A percentile compares a stretch with the other conserved stretches of the same genome.
These are phyloP conservation scores for Lithophane ornitopus DNA, from an alignment of 2,888 invertebrate species.

Conservation along the genomic window DNA sequence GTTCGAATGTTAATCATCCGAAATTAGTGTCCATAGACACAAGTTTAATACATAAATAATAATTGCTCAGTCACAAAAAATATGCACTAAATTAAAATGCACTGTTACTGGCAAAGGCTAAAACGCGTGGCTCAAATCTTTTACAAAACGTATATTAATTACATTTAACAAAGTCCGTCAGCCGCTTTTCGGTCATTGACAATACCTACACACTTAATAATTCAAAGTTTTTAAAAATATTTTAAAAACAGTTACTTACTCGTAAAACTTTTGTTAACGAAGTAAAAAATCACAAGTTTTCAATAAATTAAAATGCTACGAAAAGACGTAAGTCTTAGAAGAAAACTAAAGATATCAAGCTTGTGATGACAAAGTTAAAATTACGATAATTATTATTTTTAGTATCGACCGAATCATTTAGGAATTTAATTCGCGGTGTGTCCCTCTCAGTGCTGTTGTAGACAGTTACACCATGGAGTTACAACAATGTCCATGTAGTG, in stretches of 20 bases:
- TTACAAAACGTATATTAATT: slow-evolving; percentile 74
- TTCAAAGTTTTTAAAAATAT: slow-evolving; percentile 61
- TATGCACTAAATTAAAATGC: slow-evolving; percentile 84
- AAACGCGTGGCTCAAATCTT: slow-evolving; percentile 65
- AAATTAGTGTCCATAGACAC: slow-evolving; percentile 44
- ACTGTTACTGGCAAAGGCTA: slow-evolving; percentile 85
- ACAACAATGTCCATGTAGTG: slow-evolving; percentile 33
- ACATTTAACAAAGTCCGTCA: slow-evolving; percentile 72
- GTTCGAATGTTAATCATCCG: slow-evolving; percentile 56
- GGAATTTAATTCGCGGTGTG: slow-evolving; percentile 54
- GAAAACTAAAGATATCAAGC: slow-evolving; percentile 53
- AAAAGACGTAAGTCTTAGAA: slow-evolving; percentile 63
- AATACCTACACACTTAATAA: slow-evolving; percentile 53
- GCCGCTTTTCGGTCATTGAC: slow-evolving; percentile 55
- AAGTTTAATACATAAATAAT: slow-evolving; percentile 62
- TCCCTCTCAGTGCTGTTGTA: slow-evolving; percentile 20
- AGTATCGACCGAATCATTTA: slow-evolving; percentile 57
- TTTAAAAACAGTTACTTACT: slow-evolving; percentile 54
- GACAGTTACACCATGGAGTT: slow-evolving; percentile 27
- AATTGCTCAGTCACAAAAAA: slow-evolving; percentile 78
- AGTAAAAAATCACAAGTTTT: slow-evolving; percentile 64
- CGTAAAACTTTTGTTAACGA: slow-evolving; percentile 47
- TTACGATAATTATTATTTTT: slow-evolving; percentile 51
- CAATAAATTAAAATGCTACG: slow-evolving; percentile 68
- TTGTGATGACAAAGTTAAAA: slow-evolving; percentile 65